phyloP scores from a whole-genome alignment of 2,888 invertebrate genomes.

The Coenonympha arcania region DNA sequence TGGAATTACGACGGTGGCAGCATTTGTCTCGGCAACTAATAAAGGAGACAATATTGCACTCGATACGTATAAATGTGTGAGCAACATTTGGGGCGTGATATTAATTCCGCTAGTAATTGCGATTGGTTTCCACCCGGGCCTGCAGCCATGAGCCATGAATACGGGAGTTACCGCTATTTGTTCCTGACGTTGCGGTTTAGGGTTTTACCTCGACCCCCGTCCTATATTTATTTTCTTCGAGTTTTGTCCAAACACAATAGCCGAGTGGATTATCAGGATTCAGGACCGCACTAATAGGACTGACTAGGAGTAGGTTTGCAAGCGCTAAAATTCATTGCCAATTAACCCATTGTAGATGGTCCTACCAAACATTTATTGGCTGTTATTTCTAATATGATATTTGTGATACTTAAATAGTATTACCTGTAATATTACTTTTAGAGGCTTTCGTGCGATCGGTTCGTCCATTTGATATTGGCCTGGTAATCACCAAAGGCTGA shows the following conservation, averaged over 20 bases:
- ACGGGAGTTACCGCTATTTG: constrained; percentile 74
- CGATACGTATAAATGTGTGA: constrained; percentile 72
- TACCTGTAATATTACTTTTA: too few species aligned
- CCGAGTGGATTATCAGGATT: constrained; percentile 54
- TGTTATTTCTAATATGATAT: too few species aligned
- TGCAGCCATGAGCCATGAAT: constrained; percentile 73
- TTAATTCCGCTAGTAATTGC: constrained; percentile 74
- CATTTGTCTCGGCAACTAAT: constrained; percentile 72
- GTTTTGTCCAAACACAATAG: constrained; percentile 59
- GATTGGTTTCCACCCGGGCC: constrained; percentile 68
- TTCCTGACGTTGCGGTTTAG: constrained; percentile 72
- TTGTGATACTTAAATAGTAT: too few species aligned
- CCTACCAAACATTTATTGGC: background rate
- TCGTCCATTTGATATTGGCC: too few species aligned
- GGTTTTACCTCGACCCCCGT: constrained; percentile 60
- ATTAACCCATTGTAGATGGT: background rate
- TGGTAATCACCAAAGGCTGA: too few species aligned
- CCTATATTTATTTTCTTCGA: constrained; percentile 71
- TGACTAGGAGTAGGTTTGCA: constrained; percentile 35
- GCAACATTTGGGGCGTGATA: constrained; percentile 73
- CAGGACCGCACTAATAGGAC: constrained; percentile 50
- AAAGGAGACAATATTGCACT: constrained; percentile 75
- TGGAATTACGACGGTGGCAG: constrained; percentile 58
- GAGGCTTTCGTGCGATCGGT: too few species aligned
- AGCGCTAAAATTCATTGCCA: background rate